Base-by-base conservation (phyloP, 2,888 invertebrate genomes). In the Auanema sp. region DNA sequence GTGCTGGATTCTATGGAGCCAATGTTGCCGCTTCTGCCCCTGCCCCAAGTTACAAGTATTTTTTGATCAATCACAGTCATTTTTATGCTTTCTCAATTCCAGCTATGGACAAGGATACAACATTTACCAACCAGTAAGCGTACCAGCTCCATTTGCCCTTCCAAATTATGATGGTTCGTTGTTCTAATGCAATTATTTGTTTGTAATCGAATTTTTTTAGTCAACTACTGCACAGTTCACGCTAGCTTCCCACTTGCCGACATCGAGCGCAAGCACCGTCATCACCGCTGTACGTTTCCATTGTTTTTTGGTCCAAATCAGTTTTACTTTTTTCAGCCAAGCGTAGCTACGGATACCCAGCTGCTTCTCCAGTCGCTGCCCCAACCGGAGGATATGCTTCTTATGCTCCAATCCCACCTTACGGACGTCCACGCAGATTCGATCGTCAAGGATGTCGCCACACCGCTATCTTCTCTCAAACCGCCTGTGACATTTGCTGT, bases 191-290 rank as follows among this genome's bases (percentile, higher is more conserved):
- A 47, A 5, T 10, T 47, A 3, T 47, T 47, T 47, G 4, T 5
- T 5, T 47, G 3, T 47, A 47, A 10, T 47, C n/a, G n/a, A 47
- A 47, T 6, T 12, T 18, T 64, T 60, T 24, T 58, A 68, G 75
- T 75, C 61, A 73, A 72, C 64, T 75, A 75, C 59, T 75, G 75
- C 65, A 71, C 75, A 16, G 72, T 73, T 16, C 72, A 75, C 51
- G 72, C 72, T 40, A 69, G 71, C 25, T 75, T 75, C 71, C 75
- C 75, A 41, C 50, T 75, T 41, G 68, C 69, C 42, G 72, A 68
- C 44, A 50, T 63, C 16, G 58, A 64, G 25, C 62, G 59, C 16
- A 58, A 58, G 40, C 68, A 58, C 63, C 65, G 68, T 61, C n/a
- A 51, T 12, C 58, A 58, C 23, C 60, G 53, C 50, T 42, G 50